A percentile compares a stretch with the other conserved stretches of the same genome.
phyloP scores from a whole-genome alignment of 1,140 invertebrate species.

The Leptopilina clavipes region DNA sequence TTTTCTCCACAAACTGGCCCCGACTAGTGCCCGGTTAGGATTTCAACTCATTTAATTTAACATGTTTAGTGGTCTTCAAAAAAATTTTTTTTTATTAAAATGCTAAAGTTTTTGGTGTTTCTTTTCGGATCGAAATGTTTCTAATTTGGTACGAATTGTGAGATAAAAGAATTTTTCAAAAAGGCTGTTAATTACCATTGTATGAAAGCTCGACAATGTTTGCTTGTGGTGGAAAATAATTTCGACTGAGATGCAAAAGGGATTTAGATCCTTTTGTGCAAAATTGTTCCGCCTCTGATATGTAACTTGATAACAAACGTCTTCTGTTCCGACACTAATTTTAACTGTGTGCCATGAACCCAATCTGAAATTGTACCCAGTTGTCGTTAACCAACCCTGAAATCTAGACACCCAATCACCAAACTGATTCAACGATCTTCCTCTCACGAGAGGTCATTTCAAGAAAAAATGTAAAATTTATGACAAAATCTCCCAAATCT shows the following conservation, averaged over 20 bases:
- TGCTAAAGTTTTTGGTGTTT: too few relatives aligned
- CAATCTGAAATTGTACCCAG: neutral
- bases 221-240: neutral
- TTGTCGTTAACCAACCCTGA: constrained; percentile 12
- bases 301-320: constrained; percentile 16
- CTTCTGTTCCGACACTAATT: constrained; percentile 9
- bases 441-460: neutral
- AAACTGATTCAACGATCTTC: neutral
- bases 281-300: constrained; percentile 15
- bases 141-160: neutral
- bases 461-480: neutral
- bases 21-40: too few relatives aligned
- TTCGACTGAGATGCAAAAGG: neutral
- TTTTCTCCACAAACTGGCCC: too few relatives aligned
- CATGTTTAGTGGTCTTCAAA: too few relatives aligned
- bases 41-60: too few relatives aligned
- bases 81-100: too few relatives aligned
- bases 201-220: neutral
- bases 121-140: too few relatives aligned
- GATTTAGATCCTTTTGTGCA: constrained; percentile 15
- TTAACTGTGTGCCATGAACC: constrained; percentile 14
- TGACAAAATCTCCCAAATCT: too few relatives aligned
- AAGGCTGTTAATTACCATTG: neutral
- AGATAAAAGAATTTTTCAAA: neutral
- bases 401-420: constrained; percentile 2